These are phyloP conservation scores for Ferdinandea cuprea DNA, from an alignment of 2,888 invertebrate genomes.

Conservation along the genomic window DNA sequence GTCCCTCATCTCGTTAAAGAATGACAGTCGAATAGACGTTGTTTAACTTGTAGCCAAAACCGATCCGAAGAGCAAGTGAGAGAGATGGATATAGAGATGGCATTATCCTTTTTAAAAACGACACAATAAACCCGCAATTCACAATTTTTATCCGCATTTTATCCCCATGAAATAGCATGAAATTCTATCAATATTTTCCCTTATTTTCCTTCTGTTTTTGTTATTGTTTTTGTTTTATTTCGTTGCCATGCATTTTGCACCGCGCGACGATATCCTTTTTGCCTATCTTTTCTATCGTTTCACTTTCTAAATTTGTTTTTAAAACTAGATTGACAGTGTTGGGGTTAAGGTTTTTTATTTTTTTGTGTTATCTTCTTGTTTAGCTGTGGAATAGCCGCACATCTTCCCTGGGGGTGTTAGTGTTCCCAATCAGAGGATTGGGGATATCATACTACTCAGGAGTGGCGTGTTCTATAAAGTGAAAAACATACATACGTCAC, in stretches of 20 bases:
- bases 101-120: constrained; percentile 68
- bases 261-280: constrained; percentile 23
- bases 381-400: neutral
- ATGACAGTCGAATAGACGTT: constrained; percentile 41
- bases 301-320: constrained; percentile 60
- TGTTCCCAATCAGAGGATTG: neutral
- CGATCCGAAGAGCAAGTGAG: neutral
- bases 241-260: constrained; percentile 23
- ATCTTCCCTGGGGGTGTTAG: neutral
- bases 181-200: constrained; percentile 70
- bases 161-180: constrained; percentile 69
- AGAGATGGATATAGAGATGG: constrained; percentile 16
- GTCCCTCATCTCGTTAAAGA: constrained; percentile 51
- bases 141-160: constrained; percentile 71
- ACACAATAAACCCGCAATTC: constrained; percentile 71
- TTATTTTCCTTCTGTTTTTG: neutral
- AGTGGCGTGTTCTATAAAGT: neutral
- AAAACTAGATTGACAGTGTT: constrained; percentile 57
- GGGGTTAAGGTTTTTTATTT: constrained; percentile 2
- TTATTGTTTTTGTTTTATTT: neutral
- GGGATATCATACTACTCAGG: neutral
- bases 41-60: constrained; percentile 2
- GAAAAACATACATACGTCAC: neutral
- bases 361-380: constrained; percentile 8
- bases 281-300: neutral